Evolutionary conservation across 2,797 vertebrate species (phyloP), one percentile per base, ranked within the genome.

Genomic region (Manis javanica): DNA sequence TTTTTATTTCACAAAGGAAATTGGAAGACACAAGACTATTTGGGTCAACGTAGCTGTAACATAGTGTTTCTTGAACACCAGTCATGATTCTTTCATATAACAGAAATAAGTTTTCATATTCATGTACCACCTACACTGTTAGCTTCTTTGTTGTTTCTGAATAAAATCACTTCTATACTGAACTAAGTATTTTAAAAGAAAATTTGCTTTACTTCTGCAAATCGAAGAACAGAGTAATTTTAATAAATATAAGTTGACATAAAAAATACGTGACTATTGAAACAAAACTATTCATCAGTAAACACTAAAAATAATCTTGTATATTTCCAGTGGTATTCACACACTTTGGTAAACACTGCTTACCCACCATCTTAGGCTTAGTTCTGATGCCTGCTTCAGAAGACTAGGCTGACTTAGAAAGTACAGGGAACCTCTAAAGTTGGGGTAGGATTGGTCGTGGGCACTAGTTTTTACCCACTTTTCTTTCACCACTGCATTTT

Each of bases 41-140:
- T 86, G 16, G 39, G 31, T 91, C 19, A 92, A 71, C 21, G 72
- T 64, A 49, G 3, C 39, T 72, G 2, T 42, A 61, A 63, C 2
- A 31, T 34, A 78, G 4, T 72, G 15, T 87, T 96, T 85, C 39
- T 57, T 87, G n/a, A 95, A 59, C 57, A 5, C 74, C 42, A 77
- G 14, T 31, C 21, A 51, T 0, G 0, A 68, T 81, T 66, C 37
- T 66, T 82, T 91, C 39, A 39, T 64, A 31, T 31, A 61, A 37
- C 31, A 92, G 49, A 86, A 95, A 69, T 79, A 75, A 59, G 34
- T 95, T 90, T 69, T 75, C 46, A 75, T 90, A 79, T 26, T 12
- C 39, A 90, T 51, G 13, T 24, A 26, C 21, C 51, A 42, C 18
- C 29, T 49, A 42, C 61, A 24, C 31, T 93, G 39, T 49, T 51